Evolutionary conservation across 2,888 invertebrate species (phyloP), one percentile per base, ranked within the genome.

Genomic region (Zygothrica quintamaculata): DNA sequence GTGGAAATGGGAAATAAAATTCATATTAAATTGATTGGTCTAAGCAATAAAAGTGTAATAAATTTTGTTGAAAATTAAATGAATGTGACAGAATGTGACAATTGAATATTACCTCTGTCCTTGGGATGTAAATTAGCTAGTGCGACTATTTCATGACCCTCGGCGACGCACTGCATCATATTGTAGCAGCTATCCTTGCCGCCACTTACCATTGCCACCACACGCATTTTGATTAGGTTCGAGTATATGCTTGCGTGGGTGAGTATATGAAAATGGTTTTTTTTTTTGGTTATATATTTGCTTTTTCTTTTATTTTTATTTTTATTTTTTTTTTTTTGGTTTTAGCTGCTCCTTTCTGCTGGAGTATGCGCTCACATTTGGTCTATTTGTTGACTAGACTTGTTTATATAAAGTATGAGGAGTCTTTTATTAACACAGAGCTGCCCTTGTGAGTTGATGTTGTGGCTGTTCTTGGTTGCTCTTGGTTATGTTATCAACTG

Each of bases 131-230:
- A 93, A 93, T 99, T 99, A 77, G 98, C 99, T 89, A 99, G 92
- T 33, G 98, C 99, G 55, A 99, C 97, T 84, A 99, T 95, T 84
- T 91, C 88, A 92, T 99, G 99, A 48, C 99, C 99, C 89, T 98
- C 97, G 79, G 96, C 95, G 75, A 98, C 94, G 92, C 98, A 99
- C 93, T 98, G 97, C 95, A 99, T 95, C 96, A 99, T 96, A 91
- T 99, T 99, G 92, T 96, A 99, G 92, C 98, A 98, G 92, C 99
- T 99, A 92, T 99, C 99, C 92, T 99, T 99, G 82, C 99, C 99
- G 84, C 99, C 99, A 92, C 99, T 99, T 78, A 97, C 94, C 92
- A 97, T 93, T 68, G 96, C 97, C 82, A 96, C 96, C 77, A 96
- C 96, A 92, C 94, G 95, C 97, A 97, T 97, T 90, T 92, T 88